These are phyloP conservation scores for Cirrhinus mrigala DNA, from an alignment of 2,797 vertebrate genomes.

Conservation along the genomic window DNA sequence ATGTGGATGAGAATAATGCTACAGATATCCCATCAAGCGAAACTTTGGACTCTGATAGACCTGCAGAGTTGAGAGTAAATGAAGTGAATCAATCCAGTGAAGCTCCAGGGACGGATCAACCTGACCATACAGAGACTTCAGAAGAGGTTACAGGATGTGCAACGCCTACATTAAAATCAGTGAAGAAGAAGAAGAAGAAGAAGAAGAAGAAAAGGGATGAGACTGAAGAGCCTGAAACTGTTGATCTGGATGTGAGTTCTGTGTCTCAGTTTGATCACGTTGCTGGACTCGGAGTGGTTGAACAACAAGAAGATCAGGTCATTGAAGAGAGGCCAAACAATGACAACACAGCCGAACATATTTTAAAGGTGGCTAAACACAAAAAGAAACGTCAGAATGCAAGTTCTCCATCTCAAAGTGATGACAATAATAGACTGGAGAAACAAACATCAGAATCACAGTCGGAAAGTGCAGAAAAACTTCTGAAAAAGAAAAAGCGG, in stretches of 20 bases:
- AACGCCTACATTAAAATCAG: not conserved
- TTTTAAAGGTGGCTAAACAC: not conserved
- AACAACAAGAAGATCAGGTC: not conserved
- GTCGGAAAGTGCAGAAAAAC: not conserved
- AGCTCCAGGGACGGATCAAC: not conserved
- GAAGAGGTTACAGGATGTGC: not conserved
- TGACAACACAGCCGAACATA: not conserved
- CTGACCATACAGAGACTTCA: not conserved
- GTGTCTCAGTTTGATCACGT: not conserved
- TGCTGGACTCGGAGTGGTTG: not conserved
- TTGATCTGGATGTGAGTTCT: not conserved
- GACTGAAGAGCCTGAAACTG: not conserved
- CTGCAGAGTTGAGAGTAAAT: not conserved
- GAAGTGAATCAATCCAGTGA: not conserved
- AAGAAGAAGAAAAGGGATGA: conserved; percentile 31
- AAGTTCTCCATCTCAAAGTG: not conserved
- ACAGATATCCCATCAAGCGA: not conserved
- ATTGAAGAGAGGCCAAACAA: too few species aligned
- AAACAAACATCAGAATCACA: not conserved
- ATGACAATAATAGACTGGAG: not conserved
- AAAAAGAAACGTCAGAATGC: not conserved
- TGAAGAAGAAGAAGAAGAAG: conserved; percentile 32
- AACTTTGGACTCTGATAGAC: not conserved
- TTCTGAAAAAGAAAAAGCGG: not conserved
- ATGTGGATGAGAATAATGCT: conserved; percentile 26